Evolutionary conservation across 2,113 vertebrate genomes (phyloP).

Genomic region (Edolisoma coerulescens): DNA sequence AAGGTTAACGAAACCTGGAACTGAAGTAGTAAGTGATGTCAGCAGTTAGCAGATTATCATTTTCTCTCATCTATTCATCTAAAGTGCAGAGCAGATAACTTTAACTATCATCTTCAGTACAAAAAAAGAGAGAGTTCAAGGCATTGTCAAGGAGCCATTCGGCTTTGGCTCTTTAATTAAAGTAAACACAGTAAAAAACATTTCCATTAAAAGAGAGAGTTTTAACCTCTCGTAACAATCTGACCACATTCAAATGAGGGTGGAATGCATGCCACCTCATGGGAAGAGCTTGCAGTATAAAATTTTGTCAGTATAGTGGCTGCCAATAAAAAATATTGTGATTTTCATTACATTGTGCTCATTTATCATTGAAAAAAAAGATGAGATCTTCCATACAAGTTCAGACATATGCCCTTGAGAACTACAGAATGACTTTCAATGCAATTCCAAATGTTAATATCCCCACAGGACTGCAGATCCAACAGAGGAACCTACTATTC

Average conservation of each 20-base stretch:
- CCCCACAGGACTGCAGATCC: constrained; percentile 37
- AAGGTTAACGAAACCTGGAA: neutral
- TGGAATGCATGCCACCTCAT: constrained; percentile 6
- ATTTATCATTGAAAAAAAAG: constrained; percentile 37
- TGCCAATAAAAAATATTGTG: constrained; percentile 44
- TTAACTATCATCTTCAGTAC: neutral
- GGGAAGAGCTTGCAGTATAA: neutral
- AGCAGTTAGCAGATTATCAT: neutral
- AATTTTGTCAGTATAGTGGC: neutral
- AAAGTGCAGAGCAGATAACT: neutral
- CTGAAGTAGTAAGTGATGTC: neutral
- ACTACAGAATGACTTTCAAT: constrained; percentile 51
- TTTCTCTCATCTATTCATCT: neutral
- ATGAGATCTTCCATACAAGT: constrained; percentile 51
- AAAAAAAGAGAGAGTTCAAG: neutral
- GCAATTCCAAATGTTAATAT: constrained; percentile 57
- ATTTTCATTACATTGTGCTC: constrained; percentile 54
- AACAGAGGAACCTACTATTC: constrained; percentile 7
- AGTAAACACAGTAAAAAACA: constrained; percentile 51
- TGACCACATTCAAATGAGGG: constrained; percentile 26
- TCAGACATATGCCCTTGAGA: constrained; percentile 62
- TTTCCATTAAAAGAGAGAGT: constrained; percentile 10
- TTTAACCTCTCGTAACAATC: constrained; percentile 38
- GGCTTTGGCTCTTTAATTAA: constrained; percentile 49
- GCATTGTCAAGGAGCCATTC: neutral